Conservation (phyloP, 2,113 vertebrate species). For the Melanocharis versteri region DNA sequence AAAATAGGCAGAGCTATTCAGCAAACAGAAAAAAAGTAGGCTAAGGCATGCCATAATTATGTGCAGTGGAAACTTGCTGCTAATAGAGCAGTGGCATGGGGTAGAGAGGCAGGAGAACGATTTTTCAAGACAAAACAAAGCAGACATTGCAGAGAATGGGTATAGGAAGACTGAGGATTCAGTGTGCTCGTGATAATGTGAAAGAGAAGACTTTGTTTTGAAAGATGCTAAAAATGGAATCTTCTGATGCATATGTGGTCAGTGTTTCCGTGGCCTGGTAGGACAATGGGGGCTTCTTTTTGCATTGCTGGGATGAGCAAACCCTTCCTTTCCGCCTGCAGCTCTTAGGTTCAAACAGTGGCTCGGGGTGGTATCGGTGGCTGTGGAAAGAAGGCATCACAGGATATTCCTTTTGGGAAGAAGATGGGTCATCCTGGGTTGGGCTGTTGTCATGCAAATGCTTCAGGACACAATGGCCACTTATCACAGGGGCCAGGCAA, state of each 20-base stretch:
- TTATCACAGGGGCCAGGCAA: conserved; percentile 14
- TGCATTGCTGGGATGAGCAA: conserved; percentile 24
- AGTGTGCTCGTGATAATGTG: conserved; percentile 49
- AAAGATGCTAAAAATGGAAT: conserved; percentile 66
- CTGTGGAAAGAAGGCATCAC: conserved; percentile 52
- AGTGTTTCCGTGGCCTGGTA: conserved; percentile 55
- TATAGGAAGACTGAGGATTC: conserved; percentile 44
- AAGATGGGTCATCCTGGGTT: conserved; percentile 30
- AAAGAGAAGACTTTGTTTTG: conserved; percentile 55
- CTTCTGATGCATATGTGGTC: conserved; percentile 57
- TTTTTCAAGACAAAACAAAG: conserved; percentile 64
- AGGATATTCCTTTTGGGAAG: conserved; percentile 51
- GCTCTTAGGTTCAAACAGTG: not conserved
- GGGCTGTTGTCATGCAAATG: conserved; percentile 64
- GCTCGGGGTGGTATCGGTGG: not conserved
- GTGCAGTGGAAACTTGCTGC: conserved; percentile 72
- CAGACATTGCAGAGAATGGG: conserved; percentile 57
- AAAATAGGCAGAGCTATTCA: conserved; percentile 76
- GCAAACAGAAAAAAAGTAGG: conserved; percentile 74
- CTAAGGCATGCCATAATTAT: conserved; percentile 73
- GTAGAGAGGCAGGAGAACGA: conserved; percentile 48
- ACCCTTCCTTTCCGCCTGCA: conserved; percentile 15
- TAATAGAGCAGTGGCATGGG: conserved; percentile 54
- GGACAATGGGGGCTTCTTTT: conserved; percentile 58
- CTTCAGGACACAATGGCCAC: conserved; percentile 37